phyloP scores from a whole-genome alignment of 2,888 invertebrate genomes.

The Ophonus ardosiacus region DNA sequence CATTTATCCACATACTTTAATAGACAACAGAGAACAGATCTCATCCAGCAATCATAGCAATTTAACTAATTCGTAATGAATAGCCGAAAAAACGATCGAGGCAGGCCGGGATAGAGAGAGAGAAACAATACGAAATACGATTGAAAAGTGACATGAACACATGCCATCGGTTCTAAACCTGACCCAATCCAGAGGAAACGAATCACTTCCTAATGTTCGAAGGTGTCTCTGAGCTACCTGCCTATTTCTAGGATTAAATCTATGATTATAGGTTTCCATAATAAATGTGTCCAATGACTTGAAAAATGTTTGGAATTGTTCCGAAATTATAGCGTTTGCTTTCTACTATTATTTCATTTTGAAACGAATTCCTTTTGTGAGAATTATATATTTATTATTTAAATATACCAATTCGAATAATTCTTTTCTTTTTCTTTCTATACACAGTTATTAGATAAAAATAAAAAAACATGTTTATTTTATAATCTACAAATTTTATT shows the following conservation, averaged over 20 bases:
- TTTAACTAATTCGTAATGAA: conserved; percentile 81
- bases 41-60: conserved; percentile 77
- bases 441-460: no score
- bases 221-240: conserved; percentile 57
- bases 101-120: conserved; percentile 20
- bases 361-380: neutral
- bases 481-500: no score
- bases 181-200: neutral
- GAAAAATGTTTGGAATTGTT: conserved; percentile 56
- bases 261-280: conserved; percentile 38
- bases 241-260: conserved; percentile 48
- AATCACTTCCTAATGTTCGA: conserved; percentile 34
- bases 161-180: conserved; percentile 46
- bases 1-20: conserved; percentile 65
- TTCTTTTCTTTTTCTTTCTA: neutral
- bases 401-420: neutral
- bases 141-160: conserved; percentile 55
- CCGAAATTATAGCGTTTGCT: conserved; percentile 24
- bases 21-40: conserved; percentile 52
- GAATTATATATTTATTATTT: neutral
- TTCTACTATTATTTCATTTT: neutral
- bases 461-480: no score
- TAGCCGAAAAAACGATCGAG: conserved; percentile 74
- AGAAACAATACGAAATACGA: conserved; percentile 40
- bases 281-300: conserved; percentile 41